These are phyloP conservation scores for Sinelater perroti DNA, from an alignment of 2,888 invertebrate species.

Conservation along the genomic window DNA sequence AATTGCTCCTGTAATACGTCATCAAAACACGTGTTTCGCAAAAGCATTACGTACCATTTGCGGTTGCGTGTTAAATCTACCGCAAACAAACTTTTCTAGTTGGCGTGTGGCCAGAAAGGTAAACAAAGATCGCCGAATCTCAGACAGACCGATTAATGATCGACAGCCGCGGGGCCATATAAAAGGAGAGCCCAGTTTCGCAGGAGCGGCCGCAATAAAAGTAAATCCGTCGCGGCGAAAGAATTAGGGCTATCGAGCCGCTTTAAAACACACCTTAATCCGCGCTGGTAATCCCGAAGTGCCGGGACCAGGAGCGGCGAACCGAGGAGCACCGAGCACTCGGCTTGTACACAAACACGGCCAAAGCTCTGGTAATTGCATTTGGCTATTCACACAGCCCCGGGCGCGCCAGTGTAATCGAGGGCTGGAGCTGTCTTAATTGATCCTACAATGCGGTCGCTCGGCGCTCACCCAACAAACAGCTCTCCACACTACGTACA, in stretches of 20 bases:
- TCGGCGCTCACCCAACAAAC: conserved; percentile 43
- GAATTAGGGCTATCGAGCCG: conserved; percentile 24
- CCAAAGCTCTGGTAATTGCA: conserved; percentile 55
- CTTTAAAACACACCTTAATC: conserved; percentile 35
- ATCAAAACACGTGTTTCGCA: no score
- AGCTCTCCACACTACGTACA: conserved; percentile 34
- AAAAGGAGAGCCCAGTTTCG: conserved; percentile 19
- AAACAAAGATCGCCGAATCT: conserved; percentile 19
- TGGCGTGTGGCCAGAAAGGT: background rate
- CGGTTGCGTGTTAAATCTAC: conserved; percentile 7
- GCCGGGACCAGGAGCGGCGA: conserved; percentile 36
- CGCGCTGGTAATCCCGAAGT: conserved; percentile 32
- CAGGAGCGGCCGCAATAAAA: conserved; percentile 24
- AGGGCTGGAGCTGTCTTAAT: conserved; percentile 54
- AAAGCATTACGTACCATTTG: no score
- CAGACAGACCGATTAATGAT: conserved; percentile 15
- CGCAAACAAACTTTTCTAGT: background rate
- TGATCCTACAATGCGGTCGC: conserved; percentile 53
- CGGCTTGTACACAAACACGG: conserved; percentile 52
- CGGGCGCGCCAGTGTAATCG: conserved; percentile 49
- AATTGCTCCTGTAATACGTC: no score
- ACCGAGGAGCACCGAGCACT: conserved; percentile 46
- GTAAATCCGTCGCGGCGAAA: conserved; percentile 25
- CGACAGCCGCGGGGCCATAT: conserved; percentile 11
- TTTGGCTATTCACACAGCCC: conserved; percentile 55